phyloP scores from a whole-genome alignment of 2,113 vertebrate species.

The Polypterus bichir region DNA sequence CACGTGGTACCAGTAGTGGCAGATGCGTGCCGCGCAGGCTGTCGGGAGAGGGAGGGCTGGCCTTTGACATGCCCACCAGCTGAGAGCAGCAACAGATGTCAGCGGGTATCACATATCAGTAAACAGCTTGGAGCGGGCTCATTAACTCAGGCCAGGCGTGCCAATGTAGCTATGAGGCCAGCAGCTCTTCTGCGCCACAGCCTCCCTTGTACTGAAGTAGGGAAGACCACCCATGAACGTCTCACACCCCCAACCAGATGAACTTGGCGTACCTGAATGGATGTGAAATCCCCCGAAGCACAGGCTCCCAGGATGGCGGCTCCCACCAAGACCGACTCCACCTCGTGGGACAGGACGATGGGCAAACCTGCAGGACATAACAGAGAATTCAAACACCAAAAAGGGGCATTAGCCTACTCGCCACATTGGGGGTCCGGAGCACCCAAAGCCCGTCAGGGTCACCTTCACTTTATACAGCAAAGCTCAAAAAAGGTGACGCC shows the following conservation, averaged over 20 bases:
- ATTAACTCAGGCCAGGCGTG: too few relatives aligned
- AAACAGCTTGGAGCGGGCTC: constrained; percentile 27
- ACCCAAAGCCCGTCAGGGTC: too few relatives aligned
- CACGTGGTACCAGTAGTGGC: constrained; percentile 19
- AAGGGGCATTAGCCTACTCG: too few relatives aligned
- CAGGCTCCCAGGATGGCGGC: constrained; percentile 83
- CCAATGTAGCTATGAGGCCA: too few relatives aligned
- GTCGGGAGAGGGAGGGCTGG: constrained; percentile 24
- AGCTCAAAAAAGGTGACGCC: too few relatives aligned
- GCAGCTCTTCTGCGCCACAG: too few relatives aligned
- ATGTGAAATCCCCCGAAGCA: constrained; percentile 71
- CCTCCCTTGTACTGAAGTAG: too few relatives aligned
- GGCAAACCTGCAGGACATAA: constrained; percentile 55
- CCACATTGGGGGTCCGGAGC: too few relatives aligned
- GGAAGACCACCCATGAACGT: too few relatives aligned
- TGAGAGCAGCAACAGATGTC: constrained; percentile 51
- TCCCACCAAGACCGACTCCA: constrained; percentile 80
- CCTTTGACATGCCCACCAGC: constrained; percentile 32
- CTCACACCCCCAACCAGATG: too few relatives aligned
- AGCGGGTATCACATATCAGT: constrained; percentile 41
- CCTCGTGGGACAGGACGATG: constrained; percentile 74
- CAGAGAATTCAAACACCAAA: too few relatives aligned
- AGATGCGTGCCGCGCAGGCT: constrained; percentile 7
- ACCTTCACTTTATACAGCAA: too few relatives aligned
- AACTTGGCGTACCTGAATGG: constrained; percentile 59